Evolutionary conservation across 2,888 invertebrate species (phyloP).

Genomic region (Venusia cambrica): DNA sequence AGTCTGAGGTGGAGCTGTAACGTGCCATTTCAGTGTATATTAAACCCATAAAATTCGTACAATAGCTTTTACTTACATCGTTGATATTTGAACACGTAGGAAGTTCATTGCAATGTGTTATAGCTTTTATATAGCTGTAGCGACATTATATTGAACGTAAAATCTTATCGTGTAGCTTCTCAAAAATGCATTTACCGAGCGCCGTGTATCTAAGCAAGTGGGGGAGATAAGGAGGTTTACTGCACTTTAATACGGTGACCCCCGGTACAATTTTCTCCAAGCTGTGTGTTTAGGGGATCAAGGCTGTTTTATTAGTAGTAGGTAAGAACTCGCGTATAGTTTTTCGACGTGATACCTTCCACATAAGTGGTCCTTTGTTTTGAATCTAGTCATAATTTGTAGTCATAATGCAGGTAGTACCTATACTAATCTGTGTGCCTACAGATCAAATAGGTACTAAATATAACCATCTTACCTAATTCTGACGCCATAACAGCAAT

Average conservation of each 20-base stretch:
- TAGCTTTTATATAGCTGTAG: conserved; percentile 39
- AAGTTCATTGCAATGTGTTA: conserved; percentile 26
- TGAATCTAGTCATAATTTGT: too few relatives aligned
- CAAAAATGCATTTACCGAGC: conserved; percentile 65
- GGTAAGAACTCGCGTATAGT: too few relatives aligned
- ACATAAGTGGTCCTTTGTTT: too few relatives aligned
- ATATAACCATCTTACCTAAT: too few relatives aligned
- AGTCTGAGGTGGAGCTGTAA: conserved; percentile 9
- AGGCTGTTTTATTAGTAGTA: conserved; percentile 8
- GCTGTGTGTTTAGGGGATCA: conserved; percentile 7
- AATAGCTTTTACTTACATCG: conserved; percentile 20
- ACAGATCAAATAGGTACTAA: too few relatives aligned
- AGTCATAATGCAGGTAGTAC: too few relatives aligned
- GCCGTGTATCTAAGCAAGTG: conserved; percentile 60
- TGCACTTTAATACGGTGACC: conserved; percentile 52
- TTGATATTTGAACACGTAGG: conserved; percentile 22
- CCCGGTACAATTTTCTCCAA: too few relatives aligned
- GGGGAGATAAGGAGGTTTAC: conserved; percentile 68
- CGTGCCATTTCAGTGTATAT: conserved; percentile 19
- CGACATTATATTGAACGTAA: conserved; percentile 58
- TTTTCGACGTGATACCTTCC: too few relatives aligned
- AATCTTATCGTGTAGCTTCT: conserved; percentile 60
- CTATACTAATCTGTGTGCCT: too few relatives aligned
- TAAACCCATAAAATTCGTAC: conserved; percentile 29
- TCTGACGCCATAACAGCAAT: too few relatives aligned